Evolutionary conservation across 1,140 invertebrate species (phyloP), one percentile per base, ranked within the genome.

Genomic region (Drosophila kikkawai): DNA sequence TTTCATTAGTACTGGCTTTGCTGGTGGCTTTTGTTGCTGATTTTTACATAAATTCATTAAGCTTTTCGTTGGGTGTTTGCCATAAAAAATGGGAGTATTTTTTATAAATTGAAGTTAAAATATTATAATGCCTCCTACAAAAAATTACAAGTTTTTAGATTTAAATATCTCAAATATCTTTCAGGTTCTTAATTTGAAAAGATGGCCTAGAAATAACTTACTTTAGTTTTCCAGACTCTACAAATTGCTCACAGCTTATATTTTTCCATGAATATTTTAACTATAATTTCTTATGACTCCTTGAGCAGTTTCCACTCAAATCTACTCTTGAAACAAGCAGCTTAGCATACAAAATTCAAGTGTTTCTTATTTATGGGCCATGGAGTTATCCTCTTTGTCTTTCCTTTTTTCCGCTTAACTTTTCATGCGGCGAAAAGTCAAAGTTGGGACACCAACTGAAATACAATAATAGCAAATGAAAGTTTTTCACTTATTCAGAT

Each of bases 381-480:
- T 15, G 15, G 15, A 34, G 11, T 34, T 17, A 39, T 37, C 13
- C 50, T n/a, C 17, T 59, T 60, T 44, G 32, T 17, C 15, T 45
- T 39, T 29, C 42, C 22, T 0, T 61, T 11, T 15, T 13, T 9
- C 36, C 41, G 67, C 75, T 60, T 77, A 51, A 79, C 60, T 79
- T 73, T 76, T 39, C 53, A 42, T 56, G 42, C 8, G 42, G 32
- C 22, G 12, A 12, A 69, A 26, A 47, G 67, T n/a, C 45, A 51
- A 58, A 42, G 51, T 53, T 79, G 79, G 53, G 36, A 32, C 42
- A 50, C 42, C 67, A 50, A 50, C 44, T 29, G 39, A 48, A 79
- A 50, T 50, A 74, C 51, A 67, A 73, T 65, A 73, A 66, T 39
- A 41, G 42, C 47, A 44, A 79, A 68, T 66, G 39, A 65, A 80